Evolutionary conservation across 2,797 vertebrate species (phyloP).

Genomic region (Gymnopithys bicolor): DNA sequence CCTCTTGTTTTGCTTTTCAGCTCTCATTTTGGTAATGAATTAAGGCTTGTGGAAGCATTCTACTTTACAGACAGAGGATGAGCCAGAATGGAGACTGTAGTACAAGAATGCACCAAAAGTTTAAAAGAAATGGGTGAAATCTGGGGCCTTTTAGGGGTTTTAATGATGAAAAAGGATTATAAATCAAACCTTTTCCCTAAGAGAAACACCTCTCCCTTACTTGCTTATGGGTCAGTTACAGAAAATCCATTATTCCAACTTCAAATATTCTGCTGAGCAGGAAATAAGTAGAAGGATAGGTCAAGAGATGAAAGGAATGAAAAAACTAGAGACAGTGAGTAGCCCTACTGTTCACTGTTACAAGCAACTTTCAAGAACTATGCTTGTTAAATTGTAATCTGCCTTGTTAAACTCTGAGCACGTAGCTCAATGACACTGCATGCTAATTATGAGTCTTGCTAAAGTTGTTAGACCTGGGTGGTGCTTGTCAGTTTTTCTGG

Average conservation of each 20-base stretch:
- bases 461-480: not conserved
- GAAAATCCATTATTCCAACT: not conserved
- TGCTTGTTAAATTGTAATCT: not conserved
- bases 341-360: not conserved
- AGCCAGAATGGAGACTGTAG: not conserved
- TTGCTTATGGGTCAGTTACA: not conserved
- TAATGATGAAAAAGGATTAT: not conserved
- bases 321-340: not conserved
- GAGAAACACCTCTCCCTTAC: not conserved
- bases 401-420: conserved; percentile 1
- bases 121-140: not conserved
- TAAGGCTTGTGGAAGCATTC: not conserved
- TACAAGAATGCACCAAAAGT: not conserved
- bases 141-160: not conserved
- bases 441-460: conserved; percentile 8
- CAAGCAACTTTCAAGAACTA: not conserved
- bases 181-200: not conserved
- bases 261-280: not conserved
- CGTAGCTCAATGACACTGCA: not conserved
- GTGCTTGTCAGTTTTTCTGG: not conserved
- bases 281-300: not conserved
- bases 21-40: conserved; percentile 12
- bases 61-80: not conserved
- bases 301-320: not conserved
- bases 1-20: conserved; percentile 30